Percentiles rank a stretch among this genome's conserved stretches.
These are phyloP conservation scores for Sebastes ruberrimus DNA, from an alignment of 2,797 vertebrate genomes.

Conservation along the genomic window DNA sequence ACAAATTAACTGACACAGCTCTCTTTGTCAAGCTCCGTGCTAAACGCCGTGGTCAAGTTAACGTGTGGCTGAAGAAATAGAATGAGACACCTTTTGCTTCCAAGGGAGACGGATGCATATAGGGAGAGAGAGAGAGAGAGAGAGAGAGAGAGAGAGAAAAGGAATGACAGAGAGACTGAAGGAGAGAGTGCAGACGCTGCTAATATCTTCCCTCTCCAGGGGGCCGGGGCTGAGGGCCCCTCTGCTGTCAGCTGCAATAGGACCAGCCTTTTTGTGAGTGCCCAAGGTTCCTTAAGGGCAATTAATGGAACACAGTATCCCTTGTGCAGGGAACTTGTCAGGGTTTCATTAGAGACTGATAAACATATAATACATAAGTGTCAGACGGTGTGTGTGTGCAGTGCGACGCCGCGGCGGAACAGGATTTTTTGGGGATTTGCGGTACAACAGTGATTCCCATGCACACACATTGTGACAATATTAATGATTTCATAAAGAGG, in stretches of 20 bases:
- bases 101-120: constrained; percentile 61
- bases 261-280: constrained; percentile 76
- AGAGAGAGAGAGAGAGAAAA: not conserved
- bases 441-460: constrained; percentile 66
- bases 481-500: constrained; percentile 62
- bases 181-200: constrained; percentile 68
- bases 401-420: constrained; percentile 49
- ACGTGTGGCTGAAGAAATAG: constrained; percentile 67
- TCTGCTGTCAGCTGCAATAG: constrained; percentile 79
- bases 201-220: constrained; percentile 81
- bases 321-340: constrained; percentile 79
- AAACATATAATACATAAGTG: constrained; percentile 82
- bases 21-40: constrained; percentile 59
- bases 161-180: constrained; percentile 45
- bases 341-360: constrained; percentile 83
- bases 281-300: constrained; percentile 82
- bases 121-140: constrained; percentile 3
- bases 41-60: constrained; percentile 66
- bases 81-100: constrained; percentile 73
- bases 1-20: constrained; percentile 71
- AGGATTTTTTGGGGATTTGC: constrained; percentile 70
- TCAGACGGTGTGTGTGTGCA: constrained; percentile 70
- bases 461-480: constrained; percentile 51
- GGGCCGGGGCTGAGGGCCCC: constrained; percentile 71
- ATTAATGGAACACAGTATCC: constrained; percentile 79